Evolutionary conservation across 35 echinoderm and acorn worm species (phyloP).

Genomic region (Apostichopus parvimensis): DNA sequence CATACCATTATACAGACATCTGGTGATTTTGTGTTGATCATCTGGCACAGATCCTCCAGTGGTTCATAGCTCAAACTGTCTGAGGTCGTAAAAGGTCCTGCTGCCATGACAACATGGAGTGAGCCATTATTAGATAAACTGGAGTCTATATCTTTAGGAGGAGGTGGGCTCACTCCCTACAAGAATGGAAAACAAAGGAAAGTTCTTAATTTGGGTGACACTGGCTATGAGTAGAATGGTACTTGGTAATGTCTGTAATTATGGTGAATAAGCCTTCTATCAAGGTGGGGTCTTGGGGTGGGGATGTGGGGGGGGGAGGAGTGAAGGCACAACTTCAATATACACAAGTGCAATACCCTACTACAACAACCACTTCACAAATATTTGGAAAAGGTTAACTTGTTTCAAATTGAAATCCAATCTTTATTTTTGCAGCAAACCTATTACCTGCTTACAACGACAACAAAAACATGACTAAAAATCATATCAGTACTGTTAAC

Average conservation of each 20-base stretch:
- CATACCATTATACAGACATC: conserved; percentile 95
- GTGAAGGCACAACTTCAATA: too few relatives aligned
- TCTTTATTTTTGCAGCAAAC: too few relatives aligned
- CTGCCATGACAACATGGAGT: conserved; percentile 68
- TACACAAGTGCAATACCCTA: background rate
- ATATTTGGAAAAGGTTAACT: too few relatives aligned
- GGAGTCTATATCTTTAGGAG: conserved; percentile 19
- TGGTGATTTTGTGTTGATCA: conserved; percentile 71
- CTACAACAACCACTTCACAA: too few relatives aligned
- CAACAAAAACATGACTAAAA: too few relatives aligned
- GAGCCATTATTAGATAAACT: conserved; percentile 53
- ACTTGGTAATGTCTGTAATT: background rate
- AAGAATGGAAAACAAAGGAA: conserved; percentile 19
- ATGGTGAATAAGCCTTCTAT: background rate
- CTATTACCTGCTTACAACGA: too few relatives aligned
- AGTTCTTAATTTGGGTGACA: background rate
- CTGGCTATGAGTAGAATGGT: background rate
- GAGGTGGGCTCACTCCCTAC: conserved; percentile 61
- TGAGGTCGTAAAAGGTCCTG: conserved; percentile 69
- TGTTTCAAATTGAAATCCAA: too few relatives aligned
- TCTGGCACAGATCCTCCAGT: conserved; percentile 65
- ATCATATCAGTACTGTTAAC: too few relatives aligned
- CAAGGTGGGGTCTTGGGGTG: too few relatives aligned
- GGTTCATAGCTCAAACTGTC: conserved; percentile 80
- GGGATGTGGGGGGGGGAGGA: too few relatives aligned